Conservation (phyloP, 2,888 invertebrate species). For the Cyclophora punctaria region DNA sequence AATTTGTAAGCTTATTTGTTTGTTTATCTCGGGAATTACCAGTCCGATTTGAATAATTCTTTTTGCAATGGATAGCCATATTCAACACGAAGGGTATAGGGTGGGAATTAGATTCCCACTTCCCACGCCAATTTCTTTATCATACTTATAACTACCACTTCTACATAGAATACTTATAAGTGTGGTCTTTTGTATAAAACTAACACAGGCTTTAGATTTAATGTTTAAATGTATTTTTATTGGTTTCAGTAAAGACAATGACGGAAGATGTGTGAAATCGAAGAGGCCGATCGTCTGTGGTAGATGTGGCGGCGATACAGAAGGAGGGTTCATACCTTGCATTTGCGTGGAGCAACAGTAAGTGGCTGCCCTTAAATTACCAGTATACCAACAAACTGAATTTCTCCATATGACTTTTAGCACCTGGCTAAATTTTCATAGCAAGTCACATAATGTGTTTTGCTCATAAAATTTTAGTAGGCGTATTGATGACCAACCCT, state of each 20-base stretch:
- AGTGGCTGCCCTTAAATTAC: constrained; percentile 13
- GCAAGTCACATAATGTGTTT: neutral
- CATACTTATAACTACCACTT: too few relatives aligned
- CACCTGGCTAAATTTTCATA: neutral
- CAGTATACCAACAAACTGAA: too few relatives aligned
- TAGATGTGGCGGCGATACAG: constrained; percentile 54
- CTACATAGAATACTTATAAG: too few relatives aligned
- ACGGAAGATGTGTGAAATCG: constrained; percentile 32
- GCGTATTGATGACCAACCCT: neutral
- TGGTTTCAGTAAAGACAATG: constrained; percentile 37
- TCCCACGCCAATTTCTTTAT: too few relatives aligned
- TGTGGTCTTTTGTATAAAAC: neutral
- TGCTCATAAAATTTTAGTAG: neutral
- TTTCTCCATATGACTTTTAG: neutral
- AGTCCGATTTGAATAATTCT: too few relatives aligned
- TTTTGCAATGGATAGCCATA: too few relatives aligned
- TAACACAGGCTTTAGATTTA: neutral
- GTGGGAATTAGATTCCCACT: too few relatives aligned
- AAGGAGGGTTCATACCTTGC: constrained; percentile 55
- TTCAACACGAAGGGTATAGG: too few relatives aligned
- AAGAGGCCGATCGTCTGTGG: constrained; percentile 31
- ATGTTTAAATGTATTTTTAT: constrained; percentile 1
- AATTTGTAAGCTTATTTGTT: too few relatives aligned
- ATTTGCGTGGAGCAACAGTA: constrained; percentile 49
- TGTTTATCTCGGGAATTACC: too few relatives aligned